Evolutionary conservation across 2,888 invertebrate species (phyloP).

Genomic region (Acrocera orbiculus): DNA sequence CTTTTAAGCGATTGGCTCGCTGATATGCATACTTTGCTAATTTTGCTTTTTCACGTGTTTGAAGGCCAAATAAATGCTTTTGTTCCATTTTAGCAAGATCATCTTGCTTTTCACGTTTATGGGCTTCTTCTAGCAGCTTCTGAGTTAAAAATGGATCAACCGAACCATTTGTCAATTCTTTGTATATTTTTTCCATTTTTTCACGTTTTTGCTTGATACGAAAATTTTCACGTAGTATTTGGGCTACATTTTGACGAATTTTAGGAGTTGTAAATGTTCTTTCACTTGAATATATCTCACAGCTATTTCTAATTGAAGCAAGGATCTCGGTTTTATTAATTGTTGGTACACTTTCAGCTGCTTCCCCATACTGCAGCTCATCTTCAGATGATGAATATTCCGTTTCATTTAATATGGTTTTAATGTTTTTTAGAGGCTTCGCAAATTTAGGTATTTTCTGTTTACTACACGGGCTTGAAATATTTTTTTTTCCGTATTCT

Average conservation of each 20-base stretch:
- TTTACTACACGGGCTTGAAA: no score
- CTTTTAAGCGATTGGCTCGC: conserved; percentile 26
- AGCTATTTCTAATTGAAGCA: no score
- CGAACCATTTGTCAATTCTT: conserved; percentile 34
- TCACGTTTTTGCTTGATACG: conserved; percentile 32
- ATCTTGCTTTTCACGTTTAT: conserved; percentile 33
- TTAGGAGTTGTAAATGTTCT: conserved; percentile 3
- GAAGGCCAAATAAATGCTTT: conserved; percentile 39
- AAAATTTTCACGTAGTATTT: conserved; percentile 36
- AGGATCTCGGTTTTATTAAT: no score
- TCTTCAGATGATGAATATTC: no score
- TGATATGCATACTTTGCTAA: conserved; percentile 38
- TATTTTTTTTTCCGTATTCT: no score
- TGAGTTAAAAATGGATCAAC: conserved; percentile 31
- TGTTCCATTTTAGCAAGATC: conserved; percentile 37
- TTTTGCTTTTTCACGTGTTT: conserved; percentile 41
- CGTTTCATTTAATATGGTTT: no score
- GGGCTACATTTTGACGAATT: conserved; percentile 34
- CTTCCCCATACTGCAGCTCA: no score
- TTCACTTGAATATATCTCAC: no score
- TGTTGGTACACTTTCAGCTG: no score
- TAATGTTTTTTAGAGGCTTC: no score
- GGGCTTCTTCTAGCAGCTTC: conserved; percentile 32
- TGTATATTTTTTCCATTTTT: conserved; percentile 35
- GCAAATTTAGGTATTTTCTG: no score